Evolutionary conservation across 2,797 vertebrate genomes (phyloP), one percentile per base, ranked within the genome.

Genomic region (Mormyrops attenuatus): DNA sequence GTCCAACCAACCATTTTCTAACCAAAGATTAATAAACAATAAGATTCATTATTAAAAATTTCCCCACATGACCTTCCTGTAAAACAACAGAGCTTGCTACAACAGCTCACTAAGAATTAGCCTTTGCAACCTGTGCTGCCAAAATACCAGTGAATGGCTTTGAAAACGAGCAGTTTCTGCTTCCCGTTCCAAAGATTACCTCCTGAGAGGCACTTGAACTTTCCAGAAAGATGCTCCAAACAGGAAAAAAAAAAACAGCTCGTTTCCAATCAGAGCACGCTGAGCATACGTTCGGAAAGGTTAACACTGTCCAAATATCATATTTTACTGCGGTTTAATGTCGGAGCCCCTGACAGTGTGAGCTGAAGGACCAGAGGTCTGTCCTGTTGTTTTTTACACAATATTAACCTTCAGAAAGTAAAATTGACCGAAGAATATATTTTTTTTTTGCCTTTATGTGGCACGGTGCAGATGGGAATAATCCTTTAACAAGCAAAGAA

Each of bases 151-250:
- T n/a, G 34, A 44, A 55, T 60, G 53, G 30, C 30, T 57, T 87
- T 41, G 86, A 57, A 60, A 87, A 87, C 0, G 53, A 41, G 50
- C 15, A 41, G 50, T 60, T 66, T 50, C 44, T 47, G 44, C 38
- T 26, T 84, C 52, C 20, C 30, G 49, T 80, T 82, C 73, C 49
- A 57, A 44, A 84, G 50, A 55, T 8, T 84, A 66, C 87, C 55
- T 47, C 84, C 57, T 87, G 90, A 90, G 87, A 85, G 88, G 55
- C 30, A 53, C 26, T 52, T 86, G 80, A 90, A 89, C 84, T 90
- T 89, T 90, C 85, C 66, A 88, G 60, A n/a, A 89, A 87, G 88
- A 89, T 87, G 85, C 47, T 90, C 84, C 34, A 55, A 89, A 88
- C 66, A 85, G 57, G 6, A 53, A 86, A 55, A 90, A 85, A 85